These are phyloP conservation scores for Sclerodermus sp. DNA, from an alignment of 2,888 invertebrate genomes.

Conservation along the genomic window DNA sequence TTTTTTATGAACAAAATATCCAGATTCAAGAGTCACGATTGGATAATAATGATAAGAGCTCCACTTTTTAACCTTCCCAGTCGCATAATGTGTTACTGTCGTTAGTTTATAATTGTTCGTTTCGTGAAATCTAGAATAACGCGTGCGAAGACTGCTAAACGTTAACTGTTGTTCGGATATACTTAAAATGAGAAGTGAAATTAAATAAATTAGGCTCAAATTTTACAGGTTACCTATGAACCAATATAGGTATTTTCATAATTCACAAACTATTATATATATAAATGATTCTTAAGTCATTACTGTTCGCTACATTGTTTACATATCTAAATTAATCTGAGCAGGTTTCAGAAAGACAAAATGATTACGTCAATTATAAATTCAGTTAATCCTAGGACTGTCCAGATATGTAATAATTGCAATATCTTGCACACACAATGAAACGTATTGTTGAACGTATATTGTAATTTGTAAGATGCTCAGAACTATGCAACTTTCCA, in stretches of 20 bases:
- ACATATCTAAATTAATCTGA: constrained; percentile 52
- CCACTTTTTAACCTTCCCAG: constrained; percentile 40
- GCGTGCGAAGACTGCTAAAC: constrained; percentile 40
- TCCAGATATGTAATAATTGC: constrained; percentile 32
- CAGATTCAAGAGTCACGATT: too few species aligned
- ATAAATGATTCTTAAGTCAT: constrained; percentile 33
- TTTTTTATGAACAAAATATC: too few species aligned
- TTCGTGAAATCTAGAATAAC: constrained; percentile 28
- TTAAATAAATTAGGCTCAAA: constrained; percentile 31
- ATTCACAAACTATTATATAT: constrained; percentile 23
- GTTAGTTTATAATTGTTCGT: constrained; percentile 32
- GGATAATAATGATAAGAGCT: too few species aligned
- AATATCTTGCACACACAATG: constrained; percentile 27
- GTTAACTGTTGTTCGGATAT: constrained; percentile 40
- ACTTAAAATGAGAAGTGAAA: constrained; percentile 23
- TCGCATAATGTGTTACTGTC: constrained; percentile 42
- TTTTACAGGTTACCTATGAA: constrained; percentile 32
- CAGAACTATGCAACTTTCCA: constrained; percentile 28
- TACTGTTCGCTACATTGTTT: constrained; percentile 45
- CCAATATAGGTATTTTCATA: constrained; percentile 29
- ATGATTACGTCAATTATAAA: constrained; percentile 51
- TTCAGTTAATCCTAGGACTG: constrained; percentile 47
- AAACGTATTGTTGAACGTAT: constrained; percentile 28
- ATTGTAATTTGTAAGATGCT: constrained; percentile 39
- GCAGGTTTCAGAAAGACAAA: constrained; percentile 53